A percentile compares a stretch with the other conserved stretches of the same genome.
Evolutionary conservation across 2,888 invertebrate species (phyloP).

Genomic region (Cremastinae sp.): DNA sequence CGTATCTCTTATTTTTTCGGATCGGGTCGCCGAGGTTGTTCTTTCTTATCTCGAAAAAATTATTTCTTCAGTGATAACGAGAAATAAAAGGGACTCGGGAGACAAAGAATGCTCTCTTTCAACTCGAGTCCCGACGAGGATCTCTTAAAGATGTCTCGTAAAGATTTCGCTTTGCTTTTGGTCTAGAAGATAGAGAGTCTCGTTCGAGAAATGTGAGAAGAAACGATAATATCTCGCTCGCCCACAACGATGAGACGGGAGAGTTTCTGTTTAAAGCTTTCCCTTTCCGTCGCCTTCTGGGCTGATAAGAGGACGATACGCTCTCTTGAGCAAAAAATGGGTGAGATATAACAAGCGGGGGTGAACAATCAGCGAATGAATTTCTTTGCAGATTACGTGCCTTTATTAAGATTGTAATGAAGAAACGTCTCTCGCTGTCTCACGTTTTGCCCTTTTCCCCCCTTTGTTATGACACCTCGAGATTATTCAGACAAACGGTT

Average conservation of each 20-base stretch:
- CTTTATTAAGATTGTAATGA: conserved; percentile 8
- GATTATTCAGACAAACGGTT: neutral
- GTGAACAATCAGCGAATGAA: conserved; percentile 13
- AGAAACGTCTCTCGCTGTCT: neutral
- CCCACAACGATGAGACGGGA: neutral
- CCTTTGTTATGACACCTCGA: conserved; percentile 1
- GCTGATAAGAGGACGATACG: conserved; percentile 13
- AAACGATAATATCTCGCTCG: conserved; percentile 33
- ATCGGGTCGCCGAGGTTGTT: too few species aligned
- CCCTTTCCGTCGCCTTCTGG: neutral
- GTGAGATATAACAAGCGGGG: neutral
- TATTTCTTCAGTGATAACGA: neutral
- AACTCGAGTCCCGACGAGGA: conserved; percentile 24
- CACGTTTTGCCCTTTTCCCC: neutral
- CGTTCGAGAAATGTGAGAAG: conserved; percentile 21
- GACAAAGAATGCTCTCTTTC: conserved; percentile 27
- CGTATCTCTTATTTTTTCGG: too few species aligned
- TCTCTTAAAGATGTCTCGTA: conserved; percentile 40
- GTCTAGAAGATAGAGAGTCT: conserved; percentile 9
- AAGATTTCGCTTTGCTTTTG: conserved; percentile 29
- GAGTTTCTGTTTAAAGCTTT: neutral
- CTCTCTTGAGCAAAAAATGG: neutral
- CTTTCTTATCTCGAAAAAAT: neutral
- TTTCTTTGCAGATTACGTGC: conserved; percentile 5
- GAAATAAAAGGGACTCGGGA: conserved; percentile 1